Percentiles rank a stretch among this genome's conserved stretches.
Evolutionary conservation across 2,888 invertebrate species (phyloP).

Genomic region (Celastrina argiolus): DNA sequence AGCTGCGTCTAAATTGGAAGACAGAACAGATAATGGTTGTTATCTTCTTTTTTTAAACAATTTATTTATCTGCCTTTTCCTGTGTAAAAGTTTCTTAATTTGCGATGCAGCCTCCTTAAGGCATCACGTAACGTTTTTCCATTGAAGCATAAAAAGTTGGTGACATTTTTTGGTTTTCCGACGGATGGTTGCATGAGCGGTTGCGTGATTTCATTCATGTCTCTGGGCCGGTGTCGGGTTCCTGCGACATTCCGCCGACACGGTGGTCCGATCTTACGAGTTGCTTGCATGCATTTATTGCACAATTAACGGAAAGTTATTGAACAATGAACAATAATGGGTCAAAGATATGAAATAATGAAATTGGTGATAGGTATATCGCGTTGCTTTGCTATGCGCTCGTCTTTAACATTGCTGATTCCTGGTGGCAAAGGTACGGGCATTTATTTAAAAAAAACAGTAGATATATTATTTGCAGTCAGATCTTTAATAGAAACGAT

Average conservation of each 20-base stretch:
- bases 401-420: no score
- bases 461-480: background rate
- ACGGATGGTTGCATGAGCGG: background rate
- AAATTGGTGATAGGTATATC: background rate
- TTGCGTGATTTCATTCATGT: slow-evolving; percentile 42
- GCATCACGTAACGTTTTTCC: slow-evolving; percentile 9
- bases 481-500: background rate
- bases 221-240: slow-evolving; percentile 51
- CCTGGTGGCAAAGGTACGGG: no score
- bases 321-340: background rate
- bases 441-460: no score
- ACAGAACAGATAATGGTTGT: no score
- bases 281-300: background rate
- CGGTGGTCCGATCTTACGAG: slow-evolving; percentile 42
- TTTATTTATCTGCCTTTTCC: no score
- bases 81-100: background rate
- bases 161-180: slow-evolving; percentile 22
- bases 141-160: background rate
- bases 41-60: no score
- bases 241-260: slow-evolving; percentile 51
- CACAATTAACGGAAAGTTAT: background rate
- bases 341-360: background rate
- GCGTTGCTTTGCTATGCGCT: no score
- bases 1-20: no score
- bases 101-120: background rate